Conservation (phyloP, 2,888 invertebrate species). For the Drosophila robusta region DNA sequence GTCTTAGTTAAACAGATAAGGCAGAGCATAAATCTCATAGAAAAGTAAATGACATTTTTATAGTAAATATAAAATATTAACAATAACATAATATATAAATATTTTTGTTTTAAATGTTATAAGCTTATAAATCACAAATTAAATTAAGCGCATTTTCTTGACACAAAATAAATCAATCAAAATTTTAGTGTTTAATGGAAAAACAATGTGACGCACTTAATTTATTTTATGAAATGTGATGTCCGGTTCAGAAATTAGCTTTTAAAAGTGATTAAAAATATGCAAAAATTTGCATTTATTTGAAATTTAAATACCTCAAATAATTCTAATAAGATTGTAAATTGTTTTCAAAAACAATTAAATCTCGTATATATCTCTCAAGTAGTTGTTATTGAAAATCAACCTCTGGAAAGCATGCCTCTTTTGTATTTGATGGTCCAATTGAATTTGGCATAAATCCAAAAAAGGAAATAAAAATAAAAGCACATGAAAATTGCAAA, state of each 20-base stretch:
- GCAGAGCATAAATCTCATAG: too few species aligned
- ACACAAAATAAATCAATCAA: background rate
- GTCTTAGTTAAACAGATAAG: background rate
- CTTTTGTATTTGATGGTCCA: constrained; percentile 46
- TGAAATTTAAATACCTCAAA: background rate
- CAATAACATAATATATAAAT: too few species aligned
- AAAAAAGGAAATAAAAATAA: constrained; percentile 20
- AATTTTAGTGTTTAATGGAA: background rate
- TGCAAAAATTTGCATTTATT: background rate
- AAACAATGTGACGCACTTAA: background rate
- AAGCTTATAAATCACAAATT: background rate
- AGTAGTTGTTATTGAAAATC: constrained; percentile 3
- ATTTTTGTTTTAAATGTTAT: background rate
- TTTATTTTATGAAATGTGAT: background rate
- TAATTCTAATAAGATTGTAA: background rate
- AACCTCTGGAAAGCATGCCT: constrained; percentile 18
- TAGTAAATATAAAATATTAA: too few species aligned
- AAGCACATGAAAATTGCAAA: constrained; percentile 23
- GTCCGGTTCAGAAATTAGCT: background rate
- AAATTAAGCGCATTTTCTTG: constrained; percentile 2
- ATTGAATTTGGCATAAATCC: constrained; percentile 57
- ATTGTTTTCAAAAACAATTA: constrained; percentile 10
- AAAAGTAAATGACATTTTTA: too few species aligned
- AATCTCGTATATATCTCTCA: background rate
- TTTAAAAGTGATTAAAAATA: too few species aligned